These are phyloP conservation scores for Chymomyza amoena DNA, from an alignment of 2,888 invertebrate genomes.

Conservation along the genomic window DNA sequence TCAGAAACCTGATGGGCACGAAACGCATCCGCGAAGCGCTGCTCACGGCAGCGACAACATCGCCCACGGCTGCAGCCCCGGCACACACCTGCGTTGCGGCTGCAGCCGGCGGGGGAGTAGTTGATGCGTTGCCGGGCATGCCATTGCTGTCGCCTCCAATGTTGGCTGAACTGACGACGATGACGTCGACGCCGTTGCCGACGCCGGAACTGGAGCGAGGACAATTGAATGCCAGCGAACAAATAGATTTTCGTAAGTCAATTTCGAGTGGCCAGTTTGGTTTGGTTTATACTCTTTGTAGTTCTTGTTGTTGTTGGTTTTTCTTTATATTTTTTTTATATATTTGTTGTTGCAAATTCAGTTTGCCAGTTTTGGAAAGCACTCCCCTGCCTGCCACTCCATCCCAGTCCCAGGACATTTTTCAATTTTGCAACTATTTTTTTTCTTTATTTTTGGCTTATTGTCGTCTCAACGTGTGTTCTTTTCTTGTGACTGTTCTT, in stretches of 20 bases:
- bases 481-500: background rate
- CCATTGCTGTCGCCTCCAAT: constrained; percentile 18
- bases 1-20: constrained; percentile 73
- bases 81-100: constrained; percentile 24
- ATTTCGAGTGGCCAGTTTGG: constrained; percentile 38
- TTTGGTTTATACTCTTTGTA: constrained; percentile 20
- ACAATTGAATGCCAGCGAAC: constrained; percentile 71
- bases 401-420: constrained; percentile 29
- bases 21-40: constrained; percentile 67
- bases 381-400: constrained; percentile 9
- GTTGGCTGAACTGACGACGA: background rate
- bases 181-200: no score
- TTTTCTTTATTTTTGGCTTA: constrained; percentile 24
- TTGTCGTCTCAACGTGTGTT: constrained; percentile 14
- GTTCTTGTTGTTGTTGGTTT: constrained; percentile 38
- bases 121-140: constrained; percentile 21
- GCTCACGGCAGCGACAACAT: constrained; percentile 36
- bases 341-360: constrained; percentile 52
- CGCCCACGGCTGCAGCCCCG: constrained; percentile 16
- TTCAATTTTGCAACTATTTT: constrained; percentile 40
- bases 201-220: constrained; percentile 44
- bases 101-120: constrained; percentile 32
- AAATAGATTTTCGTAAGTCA: constrained; percentile 77
- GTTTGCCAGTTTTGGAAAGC: constrained; percentile 45
- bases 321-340: constrained; percentile 26